Evolutionary conservation across 2,113 vertebrate species (phyloP), one percentile per base, ranked within the genome.

Genomic region (Hydrochoerus hydrochaeris): DNA sequence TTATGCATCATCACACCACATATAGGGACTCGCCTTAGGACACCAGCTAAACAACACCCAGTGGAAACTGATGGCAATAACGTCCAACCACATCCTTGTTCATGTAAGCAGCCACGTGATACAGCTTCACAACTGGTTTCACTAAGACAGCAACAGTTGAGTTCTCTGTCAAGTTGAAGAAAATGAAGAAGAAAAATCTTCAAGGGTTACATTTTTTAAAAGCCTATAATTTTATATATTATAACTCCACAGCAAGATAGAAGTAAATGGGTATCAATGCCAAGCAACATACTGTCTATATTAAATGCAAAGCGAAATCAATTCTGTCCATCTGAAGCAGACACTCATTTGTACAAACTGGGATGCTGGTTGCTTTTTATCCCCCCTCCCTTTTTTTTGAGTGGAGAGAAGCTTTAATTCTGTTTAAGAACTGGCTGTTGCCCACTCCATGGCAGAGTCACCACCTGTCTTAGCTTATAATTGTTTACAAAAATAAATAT

Each of bases 401-500:
- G 9, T 52, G 10, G 49, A 52, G 49, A 32, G 65, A 49, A 44
- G 1, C 49, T 96, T 97, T 97, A 84, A 95, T 94, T 86, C 54
- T 5, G 38, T 80, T 49, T 52, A 2, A 46, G 49, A 35, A 13
- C 38, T 5, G 44, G 77, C 20, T 14, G 65, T 49, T 44, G 46
- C 38, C 41, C 35, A 7, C 44, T 14, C 44, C 11, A 0, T 0
- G 0, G 54, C 26, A 11, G 75, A 26, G 14, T 10, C 75, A 0
- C 11, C 0, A 35, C 71, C 83, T n/a, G 71, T 14, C 82, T 65
- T 52, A 16, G 16, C 13, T 54, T 60, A 12, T n/a, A 32, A 85
- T 93, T 2, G 0, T 62, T 91, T 97, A 97, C 32, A 96, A 97
- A 97, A 97, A 97, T 97, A 97, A 97, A 93, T 94, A 95, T 35